Evolutionary conservation across 2,888 invertebrate species (phyloP), one percentile per base, ranked within the genome.

Genomic region (Rhagonycha lutea): DNA sequence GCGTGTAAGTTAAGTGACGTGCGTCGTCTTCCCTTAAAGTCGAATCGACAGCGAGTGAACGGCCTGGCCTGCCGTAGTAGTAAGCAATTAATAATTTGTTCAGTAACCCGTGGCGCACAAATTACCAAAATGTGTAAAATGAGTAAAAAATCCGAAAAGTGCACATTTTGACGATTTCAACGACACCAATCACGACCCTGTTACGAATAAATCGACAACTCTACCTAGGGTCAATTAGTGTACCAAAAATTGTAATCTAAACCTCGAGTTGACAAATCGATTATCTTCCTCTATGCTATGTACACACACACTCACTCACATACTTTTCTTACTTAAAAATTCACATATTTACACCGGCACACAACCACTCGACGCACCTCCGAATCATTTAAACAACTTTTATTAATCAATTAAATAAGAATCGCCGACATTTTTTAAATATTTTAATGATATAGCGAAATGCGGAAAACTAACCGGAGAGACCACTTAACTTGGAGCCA

Each of bases 241-340:
- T 87, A 87, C 88, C 87, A 87, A 89, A 88, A 88, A 87, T 88
- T 88, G 88, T 88, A 88, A 89, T 89, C 89, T 88, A 87, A 87
- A 87, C 86, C 85, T 86, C 84, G 86, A 86, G 88, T 89, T 88
- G 89, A 89, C 89, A 89, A 89, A 89, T 89, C 89, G 89, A 89
- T 89, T 89, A 89, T 88, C 87, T 87, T 85, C 84, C 83, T 85
- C 86, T 85, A 85, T 82, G 84, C 86, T 85, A 85, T 82, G 84
- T 83, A 85, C 83, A 85, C 83, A 79, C 75, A 80, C 83, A 83
- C 82, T 83, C 83, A 83, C 83, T 85, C 83, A 79, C 75, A 80
- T 83, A 83, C 82, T 83, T 83, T 83, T 81, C 81, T 80, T 82
- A 82, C 82, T 81, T 79, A 81, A 83, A 80, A 83, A 72, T 75